Evolutionary conservation across 30 jellyfish, hydroid and myxozoan genomes (phyloP).

Genomic region (Aurelia aurita): DNA sequence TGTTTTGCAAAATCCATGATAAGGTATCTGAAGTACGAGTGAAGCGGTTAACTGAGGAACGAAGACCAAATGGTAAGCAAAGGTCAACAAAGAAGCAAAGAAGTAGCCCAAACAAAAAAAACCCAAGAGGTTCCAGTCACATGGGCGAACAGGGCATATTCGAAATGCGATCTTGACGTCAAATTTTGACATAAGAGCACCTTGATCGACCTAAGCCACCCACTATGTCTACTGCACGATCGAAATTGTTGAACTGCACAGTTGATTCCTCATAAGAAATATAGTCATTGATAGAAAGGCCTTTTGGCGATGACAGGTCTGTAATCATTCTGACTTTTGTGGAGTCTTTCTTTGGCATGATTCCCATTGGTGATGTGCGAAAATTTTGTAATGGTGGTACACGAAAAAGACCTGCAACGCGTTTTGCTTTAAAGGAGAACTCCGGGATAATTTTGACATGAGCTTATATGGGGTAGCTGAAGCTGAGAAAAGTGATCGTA

Average conservation of each 20-base stretch:
- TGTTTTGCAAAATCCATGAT: not conserved
- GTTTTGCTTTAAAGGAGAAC: no score
- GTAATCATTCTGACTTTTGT: constrained; percentile 65
- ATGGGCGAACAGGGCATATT: not conserved
- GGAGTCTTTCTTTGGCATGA: constrained; percentile 65
- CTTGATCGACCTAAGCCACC: no score
- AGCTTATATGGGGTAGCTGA: no score
- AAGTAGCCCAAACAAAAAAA: constrained; percentile 43
- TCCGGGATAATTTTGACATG: no score
- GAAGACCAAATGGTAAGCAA: constrained; percentile 75
- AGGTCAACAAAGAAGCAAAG: constrained; percentile 62
- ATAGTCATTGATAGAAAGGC: no score
- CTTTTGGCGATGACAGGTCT: constrained; percentile 29
- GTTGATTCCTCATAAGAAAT: no score
- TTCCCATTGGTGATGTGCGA: constrained; percentile 70
- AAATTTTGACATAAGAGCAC: no score
- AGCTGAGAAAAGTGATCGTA: no score
- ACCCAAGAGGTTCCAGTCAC: constrained; percentile 56
- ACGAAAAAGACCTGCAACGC: no score
- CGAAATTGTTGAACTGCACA: no score
- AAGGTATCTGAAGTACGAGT: not conserved
- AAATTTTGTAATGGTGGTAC: constrained; percentile 8
- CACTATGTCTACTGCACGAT: no score
- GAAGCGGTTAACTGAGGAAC: constrained; percentile 67
- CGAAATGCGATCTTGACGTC: constrained; percentile 37